Percentiles rank a stretch among this genome's conserved stretches.
phyloP scores from a whole-genome alignment of 2,888 invertebrate species.

The Eilema sororculum region DNA sequence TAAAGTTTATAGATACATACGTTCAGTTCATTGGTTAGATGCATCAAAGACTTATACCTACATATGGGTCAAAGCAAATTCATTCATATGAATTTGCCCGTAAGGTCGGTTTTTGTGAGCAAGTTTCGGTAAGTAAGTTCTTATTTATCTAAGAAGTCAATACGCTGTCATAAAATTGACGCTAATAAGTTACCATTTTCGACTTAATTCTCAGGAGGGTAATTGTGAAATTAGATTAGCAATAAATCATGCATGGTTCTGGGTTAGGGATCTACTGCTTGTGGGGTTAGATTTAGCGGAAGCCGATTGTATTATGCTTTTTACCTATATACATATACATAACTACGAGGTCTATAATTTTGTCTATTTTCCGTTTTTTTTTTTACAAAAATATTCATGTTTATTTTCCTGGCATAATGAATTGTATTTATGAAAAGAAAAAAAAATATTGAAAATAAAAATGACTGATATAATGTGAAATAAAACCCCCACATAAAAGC shows the following conservation, averaged over 20 bases:
- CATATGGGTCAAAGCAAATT: not conserved
- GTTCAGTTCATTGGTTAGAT: not conserved
- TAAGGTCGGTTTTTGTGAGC: not conserved
- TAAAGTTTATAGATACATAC: not conserved
- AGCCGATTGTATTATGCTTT: not conserved
- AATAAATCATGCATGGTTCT: not conserved
- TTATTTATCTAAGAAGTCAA: not conserved
- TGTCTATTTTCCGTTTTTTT: not conserved
- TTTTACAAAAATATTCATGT: not conserved
- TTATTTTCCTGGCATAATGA: not conserved
- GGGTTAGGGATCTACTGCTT: not conserved
- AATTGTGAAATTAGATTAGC: not conserved
- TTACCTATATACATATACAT: not conserved
- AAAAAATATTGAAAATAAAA: not conserved
- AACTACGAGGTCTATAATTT: not conserved
- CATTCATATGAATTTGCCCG: not conserved
- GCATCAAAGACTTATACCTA: not conserved
- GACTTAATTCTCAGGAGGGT: not conserved
- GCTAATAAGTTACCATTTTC: not conserved
- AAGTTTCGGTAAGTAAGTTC: not conserved
- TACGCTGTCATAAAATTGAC: not conserved
- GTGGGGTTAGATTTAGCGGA: not conserved
- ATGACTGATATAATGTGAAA: slow-evolving; percentile 6
- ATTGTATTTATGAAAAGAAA: not conserved
- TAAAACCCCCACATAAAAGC: not conserved